Percentiles rank a stretch among this genome's conserved stretches.
Conservation (phyloP, 2,797 vertebrate genomes). For the Tachyglossus aculeatus region DNA sequence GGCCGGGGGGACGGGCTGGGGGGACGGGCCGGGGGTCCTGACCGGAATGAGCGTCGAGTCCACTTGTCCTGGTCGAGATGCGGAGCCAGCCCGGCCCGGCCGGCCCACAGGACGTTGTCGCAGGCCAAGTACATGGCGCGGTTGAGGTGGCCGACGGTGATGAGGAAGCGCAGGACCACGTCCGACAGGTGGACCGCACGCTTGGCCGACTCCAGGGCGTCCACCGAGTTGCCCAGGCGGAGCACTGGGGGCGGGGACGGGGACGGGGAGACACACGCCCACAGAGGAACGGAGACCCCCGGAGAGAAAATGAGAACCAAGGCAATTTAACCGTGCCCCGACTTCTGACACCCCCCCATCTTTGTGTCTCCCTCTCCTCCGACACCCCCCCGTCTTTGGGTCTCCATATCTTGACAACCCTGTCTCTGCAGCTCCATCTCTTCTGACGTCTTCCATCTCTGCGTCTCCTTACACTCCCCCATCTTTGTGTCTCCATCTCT, state of each 20-base stretch:
- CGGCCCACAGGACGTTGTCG: constrained; percentile 91
- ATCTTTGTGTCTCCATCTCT: background rate
- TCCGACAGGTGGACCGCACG: constrained; percentile 89
- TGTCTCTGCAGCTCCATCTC: no score
- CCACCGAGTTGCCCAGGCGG: constrained; percentile 87
- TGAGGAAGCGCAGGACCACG: constrained; percentile 86
- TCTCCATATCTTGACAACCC: no score
- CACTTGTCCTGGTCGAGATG: constrained; percentile 86
- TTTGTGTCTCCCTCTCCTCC: no score
- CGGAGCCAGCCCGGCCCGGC: constrained; percentile 79
- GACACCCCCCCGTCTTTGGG: no score
- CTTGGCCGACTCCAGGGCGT: constrained; percentile 88
- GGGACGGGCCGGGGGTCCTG: constrained; percentile 25
- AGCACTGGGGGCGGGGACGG: constrained; percentile 77
- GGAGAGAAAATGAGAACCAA: no score
- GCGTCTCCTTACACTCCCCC: no score
- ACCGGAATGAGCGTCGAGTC: constrained; percentile 92
- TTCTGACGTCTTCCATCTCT: no score
- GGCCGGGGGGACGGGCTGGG: no score
- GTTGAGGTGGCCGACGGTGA: constrained; percentile 91
- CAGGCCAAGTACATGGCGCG: constrained; percentile 91
- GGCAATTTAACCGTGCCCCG: no score
- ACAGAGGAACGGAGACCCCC: background rate
- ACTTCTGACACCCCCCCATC: no score
- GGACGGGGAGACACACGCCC: constrained; percentile 2